Conservation (phyloP, 2,113 vertebrate genomes). For the Lasiurus borealis region DNA sequence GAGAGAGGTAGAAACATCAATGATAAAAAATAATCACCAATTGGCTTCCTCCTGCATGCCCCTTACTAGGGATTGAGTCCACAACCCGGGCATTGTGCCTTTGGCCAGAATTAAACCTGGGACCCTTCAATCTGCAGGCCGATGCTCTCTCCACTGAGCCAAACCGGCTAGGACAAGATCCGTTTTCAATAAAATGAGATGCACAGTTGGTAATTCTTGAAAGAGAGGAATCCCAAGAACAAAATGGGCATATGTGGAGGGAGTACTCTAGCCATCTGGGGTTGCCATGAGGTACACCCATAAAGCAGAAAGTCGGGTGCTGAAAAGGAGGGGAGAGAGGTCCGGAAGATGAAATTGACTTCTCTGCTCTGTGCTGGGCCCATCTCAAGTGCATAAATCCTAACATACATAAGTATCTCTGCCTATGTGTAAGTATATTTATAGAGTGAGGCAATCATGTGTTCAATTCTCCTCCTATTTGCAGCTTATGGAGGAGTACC, state of each 20-base stretch:
- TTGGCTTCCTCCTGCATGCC: too few species aligned
- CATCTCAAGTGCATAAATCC: background rate
- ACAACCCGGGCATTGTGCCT: too few species aligned
- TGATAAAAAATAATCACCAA: too few species aligned
- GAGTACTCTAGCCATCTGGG: background rate
- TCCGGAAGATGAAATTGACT: background rate
- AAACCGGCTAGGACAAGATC: background rate
- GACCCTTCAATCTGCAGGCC: too few species aligned
- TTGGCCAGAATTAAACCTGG: too few species aligned
- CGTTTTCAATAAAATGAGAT: background rate
- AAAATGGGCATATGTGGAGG: background rate
- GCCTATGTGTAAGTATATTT: background rate
- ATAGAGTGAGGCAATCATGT: background rate
- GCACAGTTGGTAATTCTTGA: background rate
- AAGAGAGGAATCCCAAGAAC: background rate
- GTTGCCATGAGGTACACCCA: background rate
- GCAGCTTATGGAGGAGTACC: background rate
- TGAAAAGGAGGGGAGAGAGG: background rate
- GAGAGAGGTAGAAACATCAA: too few species aligned
- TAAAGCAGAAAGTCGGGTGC: background rate
- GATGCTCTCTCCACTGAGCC: too few species aligned
- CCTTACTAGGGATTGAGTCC: too few species aligned
- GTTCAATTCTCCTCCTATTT: background rate
- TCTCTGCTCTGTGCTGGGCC: background rate
- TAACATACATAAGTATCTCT: background rate